phyloP scores from a whole-genome alignment of 1,140 invertebrate genomes.

The Ptiloglossa arizonensis region DNA sequence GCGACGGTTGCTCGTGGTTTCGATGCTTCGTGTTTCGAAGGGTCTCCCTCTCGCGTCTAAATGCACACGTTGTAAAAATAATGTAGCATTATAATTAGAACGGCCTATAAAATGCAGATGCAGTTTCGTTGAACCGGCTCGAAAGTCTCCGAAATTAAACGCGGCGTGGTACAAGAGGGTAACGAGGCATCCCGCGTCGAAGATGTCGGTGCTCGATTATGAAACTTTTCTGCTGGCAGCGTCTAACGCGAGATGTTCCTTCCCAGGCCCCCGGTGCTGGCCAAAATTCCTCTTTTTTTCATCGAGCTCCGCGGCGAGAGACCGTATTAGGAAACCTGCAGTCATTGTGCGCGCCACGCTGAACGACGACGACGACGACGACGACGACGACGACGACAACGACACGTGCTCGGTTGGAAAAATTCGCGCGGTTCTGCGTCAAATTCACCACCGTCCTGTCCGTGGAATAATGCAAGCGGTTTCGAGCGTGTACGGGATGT shows the following conservation, averaged over 20 bases:
- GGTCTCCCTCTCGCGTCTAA: too few species aligned
- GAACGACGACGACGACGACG: constrained; percentile 42
- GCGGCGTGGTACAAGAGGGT: too few species aligned
- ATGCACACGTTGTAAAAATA: too few species aligned
- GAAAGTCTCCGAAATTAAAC: too few species aligned
- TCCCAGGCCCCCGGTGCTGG: constrained; percentile 51
- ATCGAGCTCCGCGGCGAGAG: constrained; percentile 48
- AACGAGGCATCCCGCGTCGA: neutral
- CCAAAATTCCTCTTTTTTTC: constrained; percentile 72
- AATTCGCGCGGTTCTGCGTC: neutral
- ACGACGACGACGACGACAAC: constrained; percentile 44
- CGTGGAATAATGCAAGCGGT: too few species aligned
- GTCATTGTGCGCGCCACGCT: constrained; percentile 71
- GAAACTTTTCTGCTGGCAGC: constrained; percentile 43
- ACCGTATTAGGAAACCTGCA: constrained; percentile 78
- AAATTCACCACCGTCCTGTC: neutral
- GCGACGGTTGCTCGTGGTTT: too few species aligned
- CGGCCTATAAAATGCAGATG: too few species aligned
- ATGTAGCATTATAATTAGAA: too few species aligned
- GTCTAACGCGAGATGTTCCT: constrained; percentile 42
- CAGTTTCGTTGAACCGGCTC: too few species aligned
- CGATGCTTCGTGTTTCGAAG: too few species aligned
- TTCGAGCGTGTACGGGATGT: too few species aligned
- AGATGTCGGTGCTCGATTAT: constrained; percentile 16
- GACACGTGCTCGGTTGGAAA: neutral